phyloP scores from a whole-genome alignment of 2,888 invertebrate genomes.

The Cosmia pyralina region DNA sequence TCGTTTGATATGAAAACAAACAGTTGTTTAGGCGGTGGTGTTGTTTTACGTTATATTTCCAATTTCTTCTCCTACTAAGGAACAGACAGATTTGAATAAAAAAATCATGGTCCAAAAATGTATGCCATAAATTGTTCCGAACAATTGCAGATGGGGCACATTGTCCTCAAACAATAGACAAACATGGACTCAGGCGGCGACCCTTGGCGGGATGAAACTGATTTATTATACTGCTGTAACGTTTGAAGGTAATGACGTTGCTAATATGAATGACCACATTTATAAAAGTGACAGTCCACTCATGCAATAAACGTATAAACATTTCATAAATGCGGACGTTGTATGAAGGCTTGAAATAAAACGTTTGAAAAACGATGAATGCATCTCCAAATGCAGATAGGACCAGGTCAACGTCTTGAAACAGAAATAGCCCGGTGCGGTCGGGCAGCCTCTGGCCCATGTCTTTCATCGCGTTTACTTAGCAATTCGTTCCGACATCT shows the following conservation, averaged over 20 bases:
- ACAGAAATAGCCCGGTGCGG: constrained; percentile 83
- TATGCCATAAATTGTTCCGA: constrained; percentile 75
- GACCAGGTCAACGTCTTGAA: constrained; percentile 85
- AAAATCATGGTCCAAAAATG: constrained; percentile 55
- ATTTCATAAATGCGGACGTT: constrained; percentile 44
- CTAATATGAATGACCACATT: constrained; percentile 54
- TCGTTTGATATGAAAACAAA: constrained; percentile 57
- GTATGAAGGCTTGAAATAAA: constrained; percentile 45
- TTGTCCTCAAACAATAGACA: constrained; percentile 79
- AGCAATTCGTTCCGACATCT: constrained; percentile 83
- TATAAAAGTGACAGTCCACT: constrained; percentile 43
- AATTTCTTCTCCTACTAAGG: constrained; percentile 25
- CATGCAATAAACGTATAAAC: constrained; percentile 29
- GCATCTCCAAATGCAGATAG: constrained; percentile 75
- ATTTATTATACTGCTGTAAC: constrained; percentile 63
- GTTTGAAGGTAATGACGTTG: constrained; percentile 61
- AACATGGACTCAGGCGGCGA: constrained; percentile 68
- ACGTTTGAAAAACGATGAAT: constrained; percentile 69
- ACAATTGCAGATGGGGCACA: constrained; percentile 75
- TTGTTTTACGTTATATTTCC: constrained; percentile 47
- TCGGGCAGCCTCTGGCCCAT: constrained; percentile 80
- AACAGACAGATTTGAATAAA: constrained; percentile 59
- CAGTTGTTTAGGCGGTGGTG: constrained; percentile 33
- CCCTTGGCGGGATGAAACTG: constrained; percentile 60
- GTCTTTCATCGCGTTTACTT: constrained; percentile 84